A percentile compares a stretch with the other conserved stretches of the same genome.
These are phyloP conservation scores for Hypotaenidia okinawae DNA, from an alignment of 2,797 vertebrate genomes.

Conservation along the genomic window DNA sequence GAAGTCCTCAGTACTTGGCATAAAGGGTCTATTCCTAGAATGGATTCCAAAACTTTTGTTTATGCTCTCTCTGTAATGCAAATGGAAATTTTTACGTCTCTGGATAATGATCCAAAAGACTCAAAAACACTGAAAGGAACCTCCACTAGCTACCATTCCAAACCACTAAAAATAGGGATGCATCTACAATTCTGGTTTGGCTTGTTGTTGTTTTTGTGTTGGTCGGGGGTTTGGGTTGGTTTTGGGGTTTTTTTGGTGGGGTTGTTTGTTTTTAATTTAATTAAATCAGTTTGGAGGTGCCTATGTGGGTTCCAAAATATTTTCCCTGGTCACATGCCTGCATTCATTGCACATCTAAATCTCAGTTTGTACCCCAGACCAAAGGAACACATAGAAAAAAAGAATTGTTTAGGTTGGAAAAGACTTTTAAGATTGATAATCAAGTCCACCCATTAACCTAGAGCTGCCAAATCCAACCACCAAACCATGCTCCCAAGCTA, in stretches of 20 bases:
- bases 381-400: not conserved
- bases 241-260: rapidly evolving
- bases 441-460: not conserved
- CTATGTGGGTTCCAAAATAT: not conserved
- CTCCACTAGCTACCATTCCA: not conserved
- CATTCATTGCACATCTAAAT: not conserved
- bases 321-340: not conserved
- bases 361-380: not conserved
- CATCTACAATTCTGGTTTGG: not conserved
- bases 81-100: not conserved
- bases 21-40: not conserved
- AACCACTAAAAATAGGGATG: not conserved
- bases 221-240: too few relatives aligned
- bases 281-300: not conserved
- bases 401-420: not conserved
- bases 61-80: not conserved
- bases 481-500: too few relatives aligned
- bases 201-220: too few relatives aligned
- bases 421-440: not conserved
- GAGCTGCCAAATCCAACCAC: too few relatives aligned
- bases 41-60: not conserved
- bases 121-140: not conserved
- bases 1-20: not conserved
- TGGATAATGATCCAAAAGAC: not conserved
- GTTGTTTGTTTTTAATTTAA: not conserved